phyloP scores from a whole-genome alignment of 2,113 vertebrate species.

The Bos javanicus region DNA sequence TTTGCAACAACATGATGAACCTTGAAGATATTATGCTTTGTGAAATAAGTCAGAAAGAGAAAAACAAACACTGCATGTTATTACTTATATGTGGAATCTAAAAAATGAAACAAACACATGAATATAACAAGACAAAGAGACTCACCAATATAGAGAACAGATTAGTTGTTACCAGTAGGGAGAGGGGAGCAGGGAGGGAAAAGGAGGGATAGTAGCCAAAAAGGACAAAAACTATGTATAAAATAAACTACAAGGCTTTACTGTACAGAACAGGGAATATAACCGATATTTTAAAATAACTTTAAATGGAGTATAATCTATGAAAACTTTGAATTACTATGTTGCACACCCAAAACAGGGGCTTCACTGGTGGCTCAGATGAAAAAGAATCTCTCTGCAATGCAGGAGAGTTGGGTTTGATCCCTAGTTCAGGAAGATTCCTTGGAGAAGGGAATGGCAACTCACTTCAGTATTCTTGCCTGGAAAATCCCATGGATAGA shows the following conservation, averaged over 20 bases:
- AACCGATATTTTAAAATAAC: not conserved
- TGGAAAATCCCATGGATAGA: not conserved
- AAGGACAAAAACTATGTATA: not conserved
- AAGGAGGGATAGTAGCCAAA: not conserved
- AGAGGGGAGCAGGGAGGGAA: not conserved
- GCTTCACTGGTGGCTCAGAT: not conserved
- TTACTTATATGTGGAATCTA: not conserved
- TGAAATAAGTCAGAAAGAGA: not conserved
- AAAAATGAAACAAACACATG: not conserved
- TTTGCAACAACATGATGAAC: not conserved
- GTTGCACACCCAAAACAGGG: not conserved
- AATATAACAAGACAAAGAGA: not conserved
- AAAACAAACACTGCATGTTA: not conserved
- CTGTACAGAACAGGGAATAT: not conserved
- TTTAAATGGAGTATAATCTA: not conserved
- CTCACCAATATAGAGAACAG: not conserved
- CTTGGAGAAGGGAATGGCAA: not conserved
- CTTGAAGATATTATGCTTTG: not conserved
- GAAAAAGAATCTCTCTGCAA: not conserved
- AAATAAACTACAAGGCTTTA: not conserved
- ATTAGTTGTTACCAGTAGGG: not conserved
- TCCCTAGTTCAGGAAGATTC: not conserved
- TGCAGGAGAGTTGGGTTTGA: not conserved
- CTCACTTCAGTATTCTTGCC: not conserved
- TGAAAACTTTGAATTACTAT: not conserved